Conservation (phyloP, 53 echinoderm and acorn worm species). For the Holothuria scabra region DNA sequence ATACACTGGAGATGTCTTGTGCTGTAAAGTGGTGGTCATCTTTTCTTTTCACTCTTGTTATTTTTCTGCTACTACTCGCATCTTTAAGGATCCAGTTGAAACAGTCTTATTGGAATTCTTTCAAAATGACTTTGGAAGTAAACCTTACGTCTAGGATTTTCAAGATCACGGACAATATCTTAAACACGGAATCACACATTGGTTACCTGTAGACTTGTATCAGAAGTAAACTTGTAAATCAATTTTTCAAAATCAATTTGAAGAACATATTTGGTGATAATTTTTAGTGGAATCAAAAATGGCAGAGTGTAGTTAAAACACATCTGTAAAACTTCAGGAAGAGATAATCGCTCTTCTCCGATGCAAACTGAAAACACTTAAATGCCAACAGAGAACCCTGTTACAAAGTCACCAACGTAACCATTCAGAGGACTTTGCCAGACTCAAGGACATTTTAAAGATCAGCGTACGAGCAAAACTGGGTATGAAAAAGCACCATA, state of each 20-base stretch:
- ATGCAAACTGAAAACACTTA: conserved; percentile 9
- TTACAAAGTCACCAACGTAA: not conserved
- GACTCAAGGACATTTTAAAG: not conserved
- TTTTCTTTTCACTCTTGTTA: too few species aligned
- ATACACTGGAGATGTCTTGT: too few species aligned
- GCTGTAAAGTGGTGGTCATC: too few species aligned
- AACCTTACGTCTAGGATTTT: not conserved
- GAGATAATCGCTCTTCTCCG: conserved; percentile 7
- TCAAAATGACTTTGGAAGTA: not conserved
- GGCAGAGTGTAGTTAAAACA: conserved; percentile 6
- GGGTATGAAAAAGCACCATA: not conserved
- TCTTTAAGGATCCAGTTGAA: too few species aligned
- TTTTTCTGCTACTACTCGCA: too few species aligned
- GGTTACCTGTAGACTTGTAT: not conserved
- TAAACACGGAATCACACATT: conserved; percentile 6
- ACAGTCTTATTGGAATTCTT: not conserved
- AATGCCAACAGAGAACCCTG: conserved; percentile 7
- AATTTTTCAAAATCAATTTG: not conserved
- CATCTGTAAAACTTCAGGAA: conserved; percentile 29
- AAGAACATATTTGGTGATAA: not conserved
- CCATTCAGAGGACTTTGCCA: not conserved
- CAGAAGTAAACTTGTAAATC: not conserved
- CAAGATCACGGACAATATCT: not conserved
- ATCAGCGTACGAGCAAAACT: not conserved
- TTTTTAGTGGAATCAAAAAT: not conserved